A percentile compares a stretch with the other conserved stretches of the same genome.
Evolutionary conservation across 2,888 invertebrate genomes (phyloP).

Genomic region (Antitype chi): DNA sequence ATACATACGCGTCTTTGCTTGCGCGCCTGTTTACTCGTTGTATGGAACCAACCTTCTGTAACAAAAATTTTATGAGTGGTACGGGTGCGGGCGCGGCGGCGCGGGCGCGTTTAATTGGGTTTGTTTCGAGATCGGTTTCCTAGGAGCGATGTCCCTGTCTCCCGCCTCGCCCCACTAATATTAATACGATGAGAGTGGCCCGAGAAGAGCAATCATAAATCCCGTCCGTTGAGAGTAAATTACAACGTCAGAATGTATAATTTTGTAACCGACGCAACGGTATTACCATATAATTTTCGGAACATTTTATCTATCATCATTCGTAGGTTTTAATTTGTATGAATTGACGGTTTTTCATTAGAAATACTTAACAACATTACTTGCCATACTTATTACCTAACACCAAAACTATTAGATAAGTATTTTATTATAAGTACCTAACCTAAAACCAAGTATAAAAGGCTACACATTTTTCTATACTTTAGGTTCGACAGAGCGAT

Average conservation of each 20-base stretch:
- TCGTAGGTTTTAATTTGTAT: neutral
- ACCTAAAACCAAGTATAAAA: constrained; percentile 17
- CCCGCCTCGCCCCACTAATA: constrained; percentile 65
- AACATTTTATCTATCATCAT: neutral
- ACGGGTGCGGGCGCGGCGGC: constrained; percentile 58
- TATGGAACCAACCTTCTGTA: neutral
- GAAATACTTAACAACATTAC: neutral
- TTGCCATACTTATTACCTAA: neutral
- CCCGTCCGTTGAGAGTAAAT: constrained; percentile 72
- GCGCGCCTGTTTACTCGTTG: neutral
- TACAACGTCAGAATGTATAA: constrained; percentile 72
- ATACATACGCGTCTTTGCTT: neutral
- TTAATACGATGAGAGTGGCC: constrained; percentile 71
- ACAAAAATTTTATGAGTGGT: neutral
- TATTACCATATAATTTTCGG: constrained; percentile 55
- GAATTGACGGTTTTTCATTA: neutral
- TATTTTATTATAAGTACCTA: neutral
- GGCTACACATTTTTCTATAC: constrained; percentile 17
- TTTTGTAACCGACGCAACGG: constrained; percentile 64
- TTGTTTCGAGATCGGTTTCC: constrained; percentile 74
- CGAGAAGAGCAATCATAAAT: constrained; percentile 75
- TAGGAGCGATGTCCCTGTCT: constrained; percentile 63
- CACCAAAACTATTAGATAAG: neutral
- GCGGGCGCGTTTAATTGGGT: constrained; percentile 74
- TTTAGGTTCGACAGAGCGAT: constrained; percentile 48